Percentiles rank a stretch among this genome's conserved stretches.
Evolutionary conservation across 1,140 invertebrate genomes (phyloP).

Genomic region (Ladona fulva): DNA sequence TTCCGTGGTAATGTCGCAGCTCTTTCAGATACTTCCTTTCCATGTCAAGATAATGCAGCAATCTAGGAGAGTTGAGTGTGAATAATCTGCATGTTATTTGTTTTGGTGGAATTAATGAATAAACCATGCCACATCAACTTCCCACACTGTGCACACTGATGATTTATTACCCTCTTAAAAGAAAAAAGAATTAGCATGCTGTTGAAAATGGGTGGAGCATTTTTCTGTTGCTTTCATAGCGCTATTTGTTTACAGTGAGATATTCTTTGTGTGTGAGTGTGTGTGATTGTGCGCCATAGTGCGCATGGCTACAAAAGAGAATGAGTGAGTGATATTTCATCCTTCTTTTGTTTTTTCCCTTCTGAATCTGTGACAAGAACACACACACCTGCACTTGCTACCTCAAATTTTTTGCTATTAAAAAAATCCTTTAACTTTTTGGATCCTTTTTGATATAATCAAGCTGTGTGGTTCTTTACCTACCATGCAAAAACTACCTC

Average conservation of each 20-base stretch:
- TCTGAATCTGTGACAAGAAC: not conserved
- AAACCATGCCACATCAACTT: no score
- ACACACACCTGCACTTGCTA: slow-evolving; percentile 7
- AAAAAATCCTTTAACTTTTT: slow-evolving; percentile 1
- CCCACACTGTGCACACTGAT: no score
- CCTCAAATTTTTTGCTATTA: slow-evolving; percentile 10
- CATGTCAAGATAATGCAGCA: no score
- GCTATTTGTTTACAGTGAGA: not conserved
- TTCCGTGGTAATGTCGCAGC: no score
- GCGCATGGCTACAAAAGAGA: no score
- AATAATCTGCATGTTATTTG: no score
- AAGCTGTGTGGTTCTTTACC: not conserved
- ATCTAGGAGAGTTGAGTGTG: no score
- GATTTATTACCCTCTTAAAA: no score
- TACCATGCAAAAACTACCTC: not conserved
- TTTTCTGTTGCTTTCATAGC: not conserved
- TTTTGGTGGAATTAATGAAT: no score
- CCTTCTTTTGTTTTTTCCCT: not conserved
- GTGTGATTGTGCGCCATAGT: not conserved
- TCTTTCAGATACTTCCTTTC: no score
- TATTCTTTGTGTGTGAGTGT: not conserved
- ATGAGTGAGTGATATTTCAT: not conserved
- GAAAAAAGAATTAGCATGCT: not conserved
- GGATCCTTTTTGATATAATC: slow-evolving; percentile 2
- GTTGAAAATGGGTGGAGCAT: slow-evolving; percentile 4